A percentile compares a stretch with the other conserved stretches of the same genome.
These are phyloP conservation scores for Zosterops japonicus DNA, from an alignment of 2,113 vertebrate genomes.

Conservation along the genomic window DNA sequence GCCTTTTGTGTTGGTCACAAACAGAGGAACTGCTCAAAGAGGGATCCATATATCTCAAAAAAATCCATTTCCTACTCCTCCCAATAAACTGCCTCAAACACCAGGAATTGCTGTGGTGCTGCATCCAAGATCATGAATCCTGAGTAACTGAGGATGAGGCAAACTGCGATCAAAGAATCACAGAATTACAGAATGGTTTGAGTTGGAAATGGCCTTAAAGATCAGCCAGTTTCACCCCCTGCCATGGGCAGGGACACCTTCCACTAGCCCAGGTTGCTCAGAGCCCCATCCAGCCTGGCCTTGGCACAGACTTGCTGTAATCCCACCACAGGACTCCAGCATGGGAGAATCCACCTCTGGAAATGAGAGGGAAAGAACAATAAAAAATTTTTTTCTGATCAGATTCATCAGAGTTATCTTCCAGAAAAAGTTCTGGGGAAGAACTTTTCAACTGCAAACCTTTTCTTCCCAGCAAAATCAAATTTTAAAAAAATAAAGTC, in stretches of 20 bases:
- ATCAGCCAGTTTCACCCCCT: fast-evolving
- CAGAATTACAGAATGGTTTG: neutral
- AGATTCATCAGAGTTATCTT: neutral
- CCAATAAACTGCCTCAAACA: neutral
- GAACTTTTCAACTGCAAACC: neutral
- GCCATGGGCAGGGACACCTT: neutral
- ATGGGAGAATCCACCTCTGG: neutral
- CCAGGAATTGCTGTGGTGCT: fast-evolving
- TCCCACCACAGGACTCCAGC: neutral
- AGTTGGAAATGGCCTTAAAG: neutral
- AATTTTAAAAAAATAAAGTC: neutral
- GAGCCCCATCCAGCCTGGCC: neutral
- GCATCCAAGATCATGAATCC: neutral
- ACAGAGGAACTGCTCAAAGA: neutral
- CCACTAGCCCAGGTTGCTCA: fast-evolving
- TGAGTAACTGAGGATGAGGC: neutral
- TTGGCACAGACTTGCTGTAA: fast-evolving
- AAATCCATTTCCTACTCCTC: neutral
- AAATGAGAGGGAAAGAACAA: neutral
- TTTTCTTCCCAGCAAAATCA: neutral
- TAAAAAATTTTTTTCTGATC: neutral
- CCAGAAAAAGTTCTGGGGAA: neutral
- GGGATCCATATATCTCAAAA: neutral
- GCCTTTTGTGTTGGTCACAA: neutral
- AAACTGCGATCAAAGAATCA: neutral